Conservation (phyloP, 2,113 vertebrate genomes). For the Cebidichthys violaceus region DNA sequence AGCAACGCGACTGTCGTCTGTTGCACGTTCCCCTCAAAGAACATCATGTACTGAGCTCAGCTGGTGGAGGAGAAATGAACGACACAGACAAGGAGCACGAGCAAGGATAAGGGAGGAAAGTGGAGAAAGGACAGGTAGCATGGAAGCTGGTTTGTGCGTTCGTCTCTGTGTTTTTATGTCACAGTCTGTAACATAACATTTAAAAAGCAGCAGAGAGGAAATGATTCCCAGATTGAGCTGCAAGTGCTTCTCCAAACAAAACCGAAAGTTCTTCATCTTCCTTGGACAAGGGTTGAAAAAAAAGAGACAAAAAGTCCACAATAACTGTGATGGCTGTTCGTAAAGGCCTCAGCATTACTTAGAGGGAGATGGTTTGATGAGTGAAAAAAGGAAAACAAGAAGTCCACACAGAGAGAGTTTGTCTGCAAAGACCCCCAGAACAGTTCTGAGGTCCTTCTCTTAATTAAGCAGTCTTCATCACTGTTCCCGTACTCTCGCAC, state of each 20-base stretch:
- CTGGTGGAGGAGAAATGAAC: slow-evolving; percentile 34
- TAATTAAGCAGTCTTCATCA: background rate
- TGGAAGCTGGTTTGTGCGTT: slow-evolving; percentile 10
- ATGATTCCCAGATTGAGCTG: background rate
- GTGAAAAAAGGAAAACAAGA: background rate
- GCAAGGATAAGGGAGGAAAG: background rate
- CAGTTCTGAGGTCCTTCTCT: slow-evolving; percentile 5
- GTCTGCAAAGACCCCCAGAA: background rate
- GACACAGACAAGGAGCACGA: background rate
- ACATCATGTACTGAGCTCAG: slow-evolving; percentile 27
- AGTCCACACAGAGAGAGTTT: slow-evolving; percentile 3
- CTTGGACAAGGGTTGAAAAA: too few species aligned
- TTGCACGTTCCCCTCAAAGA: slow-evolving; percentile 41
- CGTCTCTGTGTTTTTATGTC: background rate
- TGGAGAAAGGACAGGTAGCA: background rate
- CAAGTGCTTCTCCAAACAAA: slow-evolving; percentile 55
- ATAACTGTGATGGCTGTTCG: background rate
- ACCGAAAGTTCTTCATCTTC: background rate
- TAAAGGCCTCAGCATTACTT: background rate
- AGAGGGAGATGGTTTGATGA: background rate
- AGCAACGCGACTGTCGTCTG: slow-evolving; percentile 15
- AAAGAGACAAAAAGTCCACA: slow-evolving; percentile 19
- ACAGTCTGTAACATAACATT: background rate
- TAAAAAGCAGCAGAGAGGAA: slow-evolving; percentile 10
- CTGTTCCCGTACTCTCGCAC: background rate